Evolutionary conservation across 2,888 invertebrate genomes (phyloP).

Genomic region (Drosophila cognata): DNA sequence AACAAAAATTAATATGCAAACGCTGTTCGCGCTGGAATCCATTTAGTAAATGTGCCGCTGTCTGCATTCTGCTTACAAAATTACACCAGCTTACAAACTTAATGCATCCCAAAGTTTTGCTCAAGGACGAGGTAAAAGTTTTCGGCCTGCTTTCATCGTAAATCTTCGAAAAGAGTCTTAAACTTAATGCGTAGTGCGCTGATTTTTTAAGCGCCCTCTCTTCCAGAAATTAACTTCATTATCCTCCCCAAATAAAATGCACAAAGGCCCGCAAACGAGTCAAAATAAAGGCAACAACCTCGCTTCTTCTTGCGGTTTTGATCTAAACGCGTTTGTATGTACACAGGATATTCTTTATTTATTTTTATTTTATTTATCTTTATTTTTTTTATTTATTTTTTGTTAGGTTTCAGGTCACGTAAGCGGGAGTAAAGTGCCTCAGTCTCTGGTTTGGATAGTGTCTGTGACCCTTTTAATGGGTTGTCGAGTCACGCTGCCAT

Average conservation of each 20-base stretch:
- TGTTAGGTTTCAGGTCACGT: conserved; percentile 73
- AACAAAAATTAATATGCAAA: conserved; percentile 72
- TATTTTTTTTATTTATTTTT: conserved; percentile 7
- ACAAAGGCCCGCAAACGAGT: conserved; percentile 20
- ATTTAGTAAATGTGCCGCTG: conserved; percentile 60
- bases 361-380: not conserved
- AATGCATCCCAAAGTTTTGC: conserved; percentile 72
- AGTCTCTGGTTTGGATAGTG: conserved; percentile 34
- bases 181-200: conserved; percentile 50
- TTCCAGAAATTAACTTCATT: conserved; percentile 73
- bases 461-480: conserved; percentile 77
- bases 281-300: not conserved
- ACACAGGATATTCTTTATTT: not conserved
- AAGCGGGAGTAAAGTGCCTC: conserved; percentile 54
- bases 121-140: conserved; percentile 44
- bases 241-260: conserved; percentile 56
- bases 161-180: conserved; percentile 62
- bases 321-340: conserved; percentile 18
- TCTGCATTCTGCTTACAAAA: conserved; percentile 29
- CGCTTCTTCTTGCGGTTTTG: conserved; percentile 47
- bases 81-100: conserved; percentile 68
- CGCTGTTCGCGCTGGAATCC: conserved; percentile 54
- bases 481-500: conserved; percentile 61
- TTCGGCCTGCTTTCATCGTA: conserved; percentile 39
- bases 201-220: conserved; percentile 50